Conservation (phyloP, 2,888 invertebrate genomes). For the Calameuta pallipes region DNA sequence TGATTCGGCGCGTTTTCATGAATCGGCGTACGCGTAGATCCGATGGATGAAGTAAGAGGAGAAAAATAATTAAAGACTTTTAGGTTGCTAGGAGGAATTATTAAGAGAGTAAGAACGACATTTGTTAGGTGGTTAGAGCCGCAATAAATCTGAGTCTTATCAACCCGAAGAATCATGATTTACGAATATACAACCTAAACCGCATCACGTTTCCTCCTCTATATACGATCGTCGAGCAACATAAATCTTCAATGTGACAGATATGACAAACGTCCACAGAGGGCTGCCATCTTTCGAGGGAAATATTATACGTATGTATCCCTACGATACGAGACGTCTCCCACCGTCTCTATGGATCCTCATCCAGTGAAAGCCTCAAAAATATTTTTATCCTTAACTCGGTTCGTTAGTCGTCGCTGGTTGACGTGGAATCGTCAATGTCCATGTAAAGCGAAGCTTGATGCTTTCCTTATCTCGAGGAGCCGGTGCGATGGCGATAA, state of each 20-base stretch:
- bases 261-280: conserved; percentile 33
- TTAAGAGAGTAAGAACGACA: conserved; percentile 1
- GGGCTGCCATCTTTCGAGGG: conserved; percentile 29
- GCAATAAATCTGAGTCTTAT: conserved; percentile 27
- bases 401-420: too few relatives aligned
- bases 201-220: not conserved
- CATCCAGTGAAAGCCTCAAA: too few relatives aligned
- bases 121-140: conserved; percentile 1
- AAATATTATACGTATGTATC: conserved; percentile 24
- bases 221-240: conserved; percentile 4
- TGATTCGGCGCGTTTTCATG: too few relatives aligned
- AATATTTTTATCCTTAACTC: too few relatives aligned
- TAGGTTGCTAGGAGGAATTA: not conserved
- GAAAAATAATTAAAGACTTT: too few relatives aligned
- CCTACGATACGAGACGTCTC: not conserved
- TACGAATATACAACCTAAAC: conserved; percentile 1
- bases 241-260: conserved; percentile 36
- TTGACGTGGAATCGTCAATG: too few relatives aligned
- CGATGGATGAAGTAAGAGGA: too few relatives aligned
- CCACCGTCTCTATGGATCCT: too few relatives aligned
- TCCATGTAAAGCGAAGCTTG: too few relatives aligned
- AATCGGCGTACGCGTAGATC: too few relatives aligned
- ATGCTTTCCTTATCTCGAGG: too few relatives aligned
- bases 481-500: too few relatives aligned
- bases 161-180: conserved; percentile 20